Percentiles rank a stretch among this genome's conserved stretches.
Evolutionary conservation across 2,797 vertebrate genomes (phyloP).

Genomic region (Paedocypris micromegethes): DNA sequence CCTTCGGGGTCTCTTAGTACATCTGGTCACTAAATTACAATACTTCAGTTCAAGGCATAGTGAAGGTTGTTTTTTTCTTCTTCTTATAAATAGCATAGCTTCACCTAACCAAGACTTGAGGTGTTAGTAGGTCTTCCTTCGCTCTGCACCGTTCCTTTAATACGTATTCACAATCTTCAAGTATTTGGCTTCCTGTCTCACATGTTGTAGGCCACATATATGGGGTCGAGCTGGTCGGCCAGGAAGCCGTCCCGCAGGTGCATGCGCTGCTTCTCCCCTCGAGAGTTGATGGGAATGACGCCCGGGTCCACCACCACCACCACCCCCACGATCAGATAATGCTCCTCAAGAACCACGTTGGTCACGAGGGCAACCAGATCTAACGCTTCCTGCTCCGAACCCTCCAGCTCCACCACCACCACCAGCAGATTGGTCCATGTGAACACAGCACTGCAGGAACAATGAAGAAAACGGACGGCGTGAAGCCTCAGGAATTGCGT

Average conservation of each 20-base stretch:
- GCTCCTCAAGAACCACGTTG: constrained; percentile 90
- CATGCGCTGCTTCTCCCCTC: constrained; percentile 96
- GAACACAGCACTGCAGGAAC: constrained; percentile 78
- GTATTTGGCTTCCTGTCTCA: constrained; percentile 52
- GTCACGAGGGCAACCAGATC: constrained; percentile 92
- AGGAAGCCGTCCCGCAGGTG: constrained; percentile 95
- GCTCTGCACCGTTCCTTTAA: too few relatives aligned
- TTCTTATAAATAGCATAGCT: too few relatives aligned
- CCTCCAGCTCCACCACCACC: constrained; percentile 91
- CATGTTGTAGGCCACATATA: constrained; percentile 98
- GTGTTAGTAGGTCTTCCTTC: too few relatives aligned
- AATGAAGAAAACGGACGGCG: too few relatives aligned
- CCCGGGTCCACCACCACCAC: constrained; percentile 94
- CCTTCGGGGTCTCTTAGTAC: too few relatives aligned
- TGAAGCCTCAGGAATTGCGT: background rate
- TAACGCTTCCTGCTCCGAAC: constrained; percentile 88
- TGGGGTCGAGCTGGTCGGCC: constrained; percentile 93
- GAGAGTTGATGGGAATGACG: constrained; percentile 93
- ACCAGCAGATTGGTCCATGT: constrained; percentile 97
- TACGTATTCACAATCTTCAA: too few relatives aligned
- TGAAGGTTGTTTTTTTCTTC: too few relatives aligned
- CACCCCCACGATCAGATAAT: constrained; percentile 91
- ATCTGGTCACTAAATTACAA: too few relatives aligned
- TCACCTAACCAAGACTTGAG: too few relatives aligned
- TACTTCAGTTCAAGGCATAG: too few relatives aligned